A percentile compares a stretch with the other conserved stretches of the same genome.
Evolutionary conservation across 2,797 vertebrate genomes (phyloP).

Genomic region (Kryptolebias ocellatus): DNA sequence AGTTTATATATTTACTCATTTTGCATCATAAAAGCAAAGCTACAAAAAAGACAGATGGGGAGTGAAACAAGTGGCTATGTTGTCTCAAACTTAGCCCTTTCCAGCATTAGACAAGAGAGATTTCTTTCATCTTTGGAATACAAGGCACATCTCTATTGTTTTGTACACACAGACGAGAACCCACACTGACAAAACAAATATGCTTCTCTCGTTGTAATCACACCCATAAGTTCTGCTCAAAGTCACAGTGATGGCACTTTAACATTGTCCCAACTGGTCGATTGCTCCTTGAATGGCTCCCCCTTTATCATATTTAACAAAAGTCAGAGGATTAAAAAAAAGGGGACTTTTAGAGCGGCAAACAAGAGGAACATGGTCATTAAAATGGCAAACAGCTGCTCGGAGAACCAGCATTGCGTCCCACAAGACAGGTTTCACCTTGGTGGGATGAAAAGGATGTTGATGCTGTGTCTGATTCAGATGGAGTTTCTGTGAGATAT

Average conservation of each 20-base stretch:
- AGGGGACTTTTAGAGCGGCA: slow-evolving; percentile 30
- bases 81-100: slow-evolving; percentile 42
- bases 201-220: slow-evolving; percentile 37
- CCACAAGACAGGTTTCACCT: slow-evolving; percentile 56
- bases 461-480: slow-evolving; percentile 52
- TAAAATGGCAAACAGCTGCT: slow-evolving; percentile 71
- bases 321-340: slow-evolving; percentile 29
- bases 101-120: slow-evolving; percentile 48
- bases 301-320: slow-evolving; percentile 49
- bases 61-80: slow-evolving; percentile 49
- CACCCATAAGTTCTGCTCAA: slow-evolving; percentile 51
- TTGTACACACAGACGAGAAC: not conserved
- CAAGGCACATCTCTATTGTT: slow-evolving; percentile 36
- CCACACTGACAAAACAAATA: slow-evolving; percentile 35
- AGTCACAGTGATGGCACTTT: slow-evolving; percentile 51
- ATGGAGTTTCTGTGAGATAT: slow-evolving; percentile 42
- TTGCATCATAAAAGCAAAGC: slow-evolving; percentile 29
- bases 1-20: slow-evolving; percentile 51
- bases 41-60: slow-evolving; percentile 52
- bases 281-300: slow-evolving; percentile 47
- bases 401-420: slow-evolving; percentile 24
- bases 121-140: slow-evolving; percentile 42
- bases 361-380: slow-evolving; percentile 51
- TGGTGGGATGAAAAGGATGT: slow-evolving; percentile 45
- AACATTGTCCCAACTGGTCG: slow-evolving; percentile 19